These are phyloP conservation scores for Drosophila arizonae DNA, from an alignment of 1,140 invertebrate species.

Conservation along the genomic window DNA sequence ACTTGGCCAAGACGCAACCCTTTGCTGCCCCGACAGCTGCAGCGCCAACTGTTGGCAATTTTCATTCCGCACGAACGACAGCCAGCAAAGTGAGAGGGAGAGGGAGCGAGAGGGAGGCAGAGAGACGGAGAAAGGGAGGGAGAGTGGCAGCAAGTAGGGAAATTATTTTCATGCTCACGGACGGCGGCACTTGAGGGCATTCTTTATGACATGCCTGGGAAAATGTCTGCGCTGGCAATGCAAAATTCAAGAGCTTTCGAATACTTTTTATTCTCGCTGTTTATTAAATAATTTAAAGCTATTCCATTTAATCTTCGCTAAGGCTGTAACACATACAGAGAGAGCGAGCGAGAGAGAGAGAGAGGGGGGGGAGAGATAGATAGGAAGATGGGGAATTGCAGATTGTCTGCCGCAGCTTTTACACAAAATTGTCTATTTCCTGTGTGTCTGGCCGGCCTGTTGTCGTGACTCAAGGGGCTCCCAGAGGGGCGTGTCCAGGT, in stretches of 20 bases:
- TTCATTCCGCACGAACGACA: constrained; percentile 36
- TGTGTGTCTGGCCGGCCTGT: constrained; percentile 56
- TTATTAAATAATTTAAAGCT: constrained; percentile 76
- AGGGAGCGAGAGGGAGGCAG: neutral
- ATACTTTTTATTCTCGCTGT: constrained; percentile 42
- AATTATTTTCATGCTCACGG: constrained; percentile 77
- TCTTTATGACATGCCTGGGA: constrained; percentile 72
- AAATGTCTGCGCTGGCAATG: constrained; percentile 47
- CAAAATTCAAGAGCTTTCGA: constrained; percentile 41
- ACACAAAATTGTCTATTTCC: constrained; percentile 77
- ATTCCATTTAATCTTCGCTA: constrained; percentile 21
- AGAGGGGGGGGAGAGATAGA: neutral
- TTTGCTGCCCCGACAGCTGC: constrained; percentile 50
- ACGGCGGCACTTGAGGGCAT: constrained; percentile 72
- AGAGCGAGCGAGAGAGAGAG: constrained; percentile 1
- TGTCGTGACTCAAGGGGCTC: constrained; percentile 22
- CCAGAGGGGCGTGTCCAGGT: constrained; percentile 11
- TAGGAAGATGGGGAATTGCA: constrained; percentile 16
- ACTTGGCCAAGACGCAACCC: constrained; percentile 72
- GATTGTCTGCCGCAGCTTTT: constrained; percentile 50
- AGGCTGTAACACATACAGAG: neutral
- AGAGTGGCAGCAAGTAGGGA: constrained; percentile 21
- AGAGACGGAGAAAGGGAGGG: neutral
- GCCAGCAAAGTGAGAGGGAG: too few relatives aligned
- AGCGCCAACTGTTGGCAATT: constrained; percentile 72